Percentiles rank a stretch among this genome's conserved stretches.
Conservation (phyloP, 2,797 vertebrate species). For the Mus caroli region DNA sequence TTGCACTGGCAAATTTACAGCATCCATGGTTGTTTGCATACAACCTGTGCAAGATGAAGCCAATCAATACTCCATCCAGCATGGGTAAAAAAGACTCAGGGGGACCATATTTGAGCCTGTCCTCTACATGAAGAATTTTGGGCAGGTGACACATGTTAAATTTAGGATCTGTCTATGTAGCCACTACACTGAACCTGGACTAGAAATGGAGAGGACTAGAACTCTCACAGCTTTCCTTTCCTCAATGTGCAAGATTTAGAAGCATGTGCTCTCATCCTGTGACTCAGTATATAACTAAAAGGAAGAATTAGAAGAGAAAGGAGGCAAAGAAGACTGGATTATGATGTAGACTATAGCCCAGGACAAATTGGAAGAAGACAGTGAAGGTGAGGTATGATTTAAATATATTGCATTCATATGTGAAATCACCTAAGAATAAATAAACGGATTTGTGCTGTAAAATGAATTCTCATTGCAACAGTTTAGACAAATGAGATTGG, state of each 20-base stretch:
- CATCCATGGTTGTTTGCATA: neutral
- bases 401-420: neutral
- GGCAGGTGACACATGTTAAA: neutral
- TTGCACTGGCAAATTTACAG: neutral
- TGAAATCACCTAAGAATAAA: neutral
- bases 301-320: neutral
- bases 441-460: neutral
- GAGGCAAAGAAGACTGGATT: neutral
- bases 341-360: neutral
- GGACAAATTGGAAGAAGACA: neutral
- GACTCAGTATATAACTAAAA: neutral
- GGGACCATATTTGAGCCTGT: neutral
- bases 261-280: neutral
- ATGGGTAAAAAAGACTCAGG: neutral
- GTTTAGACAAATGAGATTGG: neutral
- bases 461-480: neutral
- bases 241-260: neutral
- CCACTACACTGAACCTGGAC: neutral
- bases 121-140: neutral
- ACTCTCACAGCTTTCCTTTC: neutral
- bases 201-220: neutral
- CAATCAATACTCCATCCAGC: neutral
- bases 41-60: neutral
- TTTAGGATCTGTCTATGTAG: neutral
- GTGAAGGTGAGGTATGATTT: neutral